Percentiles rank a stretch among this genome's conserved stretches.
These are phyloP conservation scores for Epinotia demarniana DNA, from an alignment of 2,888 invertebrate species.

Conservation along the genomic window DNA sequence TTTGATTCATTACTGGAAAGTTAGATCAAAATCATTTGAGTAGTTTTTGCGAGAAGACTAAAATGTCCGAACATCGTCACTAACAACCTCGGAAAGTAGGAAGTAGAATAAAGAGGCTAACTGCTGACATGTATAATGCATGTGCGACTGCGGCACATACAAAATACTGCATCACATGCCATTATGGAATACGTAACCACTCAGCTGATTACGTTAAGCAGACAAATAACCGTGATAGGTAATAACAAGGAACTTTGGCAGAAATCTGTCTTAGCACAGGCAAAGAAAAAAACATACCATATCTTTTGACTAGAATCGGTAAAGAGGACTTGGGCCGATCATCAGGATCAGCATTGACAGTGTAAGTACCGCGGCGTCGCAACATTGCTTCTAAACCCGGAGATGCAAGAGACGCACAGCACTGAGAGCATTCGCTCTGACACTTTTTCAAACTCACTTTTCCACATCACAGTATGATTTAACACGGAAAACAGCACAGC, in stretches of 20 bases:
- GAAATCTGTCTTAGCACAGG: not conserved
- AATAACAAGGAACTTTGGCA: not conserved
- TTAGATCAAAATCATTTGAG: not conserved
- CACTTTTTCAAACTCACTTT: conserved; percentile 28
- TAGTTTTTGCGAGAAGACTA: not conserved
- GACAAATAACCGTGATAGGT: conserved; percentile 2
- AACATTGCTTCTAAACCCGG: conserved; percentile 62
- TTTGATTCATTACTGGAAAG: not conserved
- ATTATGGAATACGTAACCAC: conserved; percentile 36
- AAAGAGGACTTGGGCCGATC: conserved; percentile 60
- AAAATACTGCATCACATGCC: conserved; percentile 31
- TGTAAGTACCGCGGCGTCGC: conserved; percentile 77
- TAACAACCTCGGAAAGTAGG: not conserved
- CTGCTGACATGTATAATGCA: not conserved
- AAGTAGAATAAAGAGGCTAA: conserved; percentile 8
- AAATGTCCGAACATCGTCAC: not conserved
- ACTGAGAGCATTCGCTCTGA: conserved; percentile 44
- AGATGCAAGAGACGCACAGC: conserved; percentile 41
- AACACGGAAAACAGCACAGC: conserved; percentile 18
- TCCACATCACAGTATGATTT: conserved; percentile 40
- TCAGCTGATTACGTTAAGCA: conserved; percentile 35
- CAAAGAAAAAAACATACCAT: conserved; percentile 59
- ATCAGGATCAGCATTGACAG: conserved; percentile 73
- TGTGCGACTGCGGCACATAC: conserved; percentile 3
- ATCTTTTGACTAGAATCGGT: conserved; percentile 61